phyloP scores from a whole-genome alignment of 2,113 vertebrate species.

The Eubucco bourcierii region DNA sequence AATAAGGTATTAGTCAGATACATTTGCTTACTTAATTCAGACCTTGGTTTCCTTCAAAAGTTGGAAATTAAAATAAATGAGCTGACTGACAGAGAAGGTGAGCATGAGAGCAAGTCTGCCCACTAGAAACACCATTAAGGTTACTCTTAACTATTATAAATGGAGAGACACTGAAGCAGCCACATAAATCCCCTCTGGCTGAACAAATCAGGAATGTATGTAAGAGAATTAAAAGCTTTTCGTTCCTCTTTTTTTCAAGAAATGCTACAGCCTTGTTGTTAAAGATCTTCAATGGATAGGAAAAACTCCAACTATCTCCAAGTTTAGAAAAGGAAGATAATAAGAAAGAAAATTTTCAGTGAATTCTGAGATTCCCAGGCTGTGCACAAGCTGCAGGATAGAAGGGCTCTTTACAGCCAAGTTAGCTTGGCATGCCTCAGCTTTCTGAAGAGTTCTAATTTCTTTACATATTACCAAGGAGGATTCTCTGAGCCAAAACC shows the following conservation, averaged over 20 bases:
- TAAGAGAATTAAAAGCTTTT: slow-evolving; percentile 35
- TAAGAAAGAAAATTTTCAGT: not conserved
- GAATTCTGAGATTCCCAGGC: not conserved
- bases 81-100: slow-evolving; percentile 14
- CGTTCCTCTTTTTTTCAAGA: slow-evolving; percentile 8
- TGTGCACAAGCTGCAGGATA: not conserved
- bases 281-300: slow-evolving; percentile 9
- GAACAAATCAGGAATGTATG: slow-evolving; percentile 13
- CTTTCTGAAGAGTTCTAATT: not conserved
- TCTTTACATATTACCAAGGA: slow-evolving; percentile 27
- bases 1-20: not conserved
- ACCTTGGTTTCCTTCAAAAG: slow-evolving; percentile 17
- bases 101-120: not conserved
- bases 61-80: slow-evolving; percentile 44
- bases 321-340: not conserved
- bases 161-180: slow-evolving; percentile 3
- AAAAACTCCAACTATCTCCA: not conserved
- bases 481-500: slow-evolving; percentile 33
- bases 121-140: slow-evolving; percentile 18
- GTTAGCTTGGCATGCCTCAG: not conserved
- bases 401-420: not conserved
- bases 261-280: not conserved
- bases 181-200: not conserved
- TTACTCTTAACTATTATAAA: slow-evolving; percentile 34
- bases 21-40: not conserved